Conservation (phyloP, 2,113 vertebrate species). For the Campylomormyrus numenius region DNA sequence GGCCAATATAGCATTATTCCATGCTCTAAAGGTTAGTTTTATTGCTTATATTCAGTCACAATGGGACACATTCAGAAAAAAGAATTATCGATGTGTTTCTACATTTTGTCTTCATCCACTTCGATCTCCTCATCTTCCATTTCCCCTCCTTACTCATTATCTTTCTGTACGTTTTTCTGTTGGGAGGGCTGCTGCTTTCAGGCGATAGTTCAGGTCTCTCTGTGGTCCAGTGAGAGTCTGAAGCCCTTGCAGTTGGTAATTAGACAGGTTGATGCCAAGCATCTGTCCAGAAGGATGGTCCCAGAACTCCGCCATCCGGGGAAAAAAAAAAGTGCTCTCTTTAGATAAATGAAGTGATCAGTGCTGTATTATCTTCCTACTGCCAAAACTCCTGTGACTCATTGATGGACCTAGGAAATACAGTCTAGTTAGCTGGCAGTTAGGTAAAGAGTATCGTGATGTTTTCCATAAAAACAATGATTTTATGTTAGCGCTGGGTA, state of each 20-base stretch:
- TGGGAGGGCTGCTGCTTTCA: not conserved
- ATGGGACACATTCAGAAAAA: not conserved
- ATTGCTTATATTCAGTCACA: not conserved
- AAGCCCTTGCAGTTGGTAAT: not conserved
- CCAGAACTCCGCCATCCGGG: not conserved
- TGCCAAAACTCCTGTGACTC: not conserved
- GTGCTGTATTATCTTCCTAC: not conserved
- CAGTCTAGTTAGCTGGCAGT: not conserved
- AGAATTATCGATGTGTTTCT: not conserved
- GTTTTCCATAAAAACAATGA: not conserved
- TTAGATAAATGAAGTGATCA: not conserved
- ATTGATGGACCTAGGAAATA: not conserved
- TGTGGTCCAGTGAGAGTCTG: not conserved
- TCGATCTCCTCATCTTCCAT: not conserved
- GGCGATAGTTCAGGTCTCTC: not conserved
- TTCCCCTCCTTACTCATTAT: not conserved
- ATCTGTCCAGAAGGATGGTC: not conserved
- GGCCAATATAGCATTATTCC: not conserved
- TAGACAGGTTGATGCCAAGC: not conserved
- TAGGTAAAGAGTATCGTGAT: not conserved
- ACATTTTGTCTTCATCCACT: not conserved
- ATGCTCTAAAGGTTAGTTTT: not conserved
- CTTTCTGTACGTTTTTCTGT: not conserved
- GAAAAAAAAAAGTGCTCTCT: not conserved
- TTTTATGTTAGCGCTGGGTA: not conserved